Percentiles rank a stretch among this genome's conserved stretches.
These are phyloP conservation scores for Catharus minimus DNA, from an alignment of 2,113 vertebrate genomes.

Conservation along the genomic window DNA sequence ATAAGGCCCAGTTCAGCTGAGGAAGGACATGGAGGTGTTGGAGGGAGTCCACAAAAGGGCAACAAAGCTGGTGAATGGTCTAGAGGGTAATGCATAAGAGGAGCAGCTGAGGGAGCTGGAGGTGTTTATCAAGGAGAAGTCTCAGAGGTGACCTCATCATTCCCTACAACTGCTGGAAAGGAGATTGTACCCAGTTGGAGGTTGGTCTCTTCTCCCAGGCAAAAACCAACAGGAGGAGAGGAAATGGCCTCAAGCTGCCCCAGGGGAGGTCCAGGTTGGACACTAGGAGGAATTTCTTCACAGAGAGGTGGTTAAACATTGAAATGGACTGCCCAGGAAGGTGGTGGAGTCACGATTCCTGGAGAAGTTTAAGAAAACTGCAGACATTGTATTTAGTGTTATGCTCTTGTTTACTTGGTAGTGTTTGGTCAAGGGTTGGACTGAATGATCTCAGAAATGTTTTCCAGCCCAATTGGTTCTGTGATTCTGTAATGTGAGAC, in stretches of 20 bases:
- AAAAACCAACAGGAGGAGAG: rapidly evolving
- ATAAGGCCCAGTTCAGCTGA: background rate
- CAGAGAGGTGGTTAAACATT: background rate
- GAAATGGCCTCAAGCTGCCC: background rate
- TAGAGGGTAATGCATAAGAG: background rate
- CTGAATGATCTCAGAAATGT: background rate
- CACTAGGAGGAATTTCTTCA: background rate
- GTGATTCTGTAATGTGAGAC: background rate
- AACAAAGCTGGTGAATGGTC: background rate
- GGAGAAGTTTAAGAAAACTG: background rate
- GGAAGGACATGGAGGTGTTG: background rate
- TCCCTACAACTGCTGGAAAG: background rate
- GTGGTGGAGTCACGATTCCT: too few relatives aligned
- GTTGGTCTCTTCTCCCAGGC: background rate
- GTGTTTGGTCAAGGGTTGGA: background rate
- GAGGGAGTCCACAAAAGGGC: background rate
- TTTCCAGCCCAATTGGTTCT: background rate
- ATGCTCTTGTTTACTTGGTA: rapidly evolving
- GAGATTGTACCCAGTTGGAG: background rate
- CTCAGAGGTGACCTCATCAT: background rate
- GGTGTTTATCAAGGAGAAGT: background rate
- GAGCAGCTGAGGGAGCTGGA: background rate
- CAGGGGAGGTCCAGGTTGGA: background rate
- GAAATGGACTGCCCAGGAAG: background rate
- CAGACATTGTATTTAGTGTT: too few relatives aligned